These are phyloP conservation scores for Galbula dea DNA, from an alignment of 2,113 vertebrate genomes.

Conservation along the genomic window DNA sequence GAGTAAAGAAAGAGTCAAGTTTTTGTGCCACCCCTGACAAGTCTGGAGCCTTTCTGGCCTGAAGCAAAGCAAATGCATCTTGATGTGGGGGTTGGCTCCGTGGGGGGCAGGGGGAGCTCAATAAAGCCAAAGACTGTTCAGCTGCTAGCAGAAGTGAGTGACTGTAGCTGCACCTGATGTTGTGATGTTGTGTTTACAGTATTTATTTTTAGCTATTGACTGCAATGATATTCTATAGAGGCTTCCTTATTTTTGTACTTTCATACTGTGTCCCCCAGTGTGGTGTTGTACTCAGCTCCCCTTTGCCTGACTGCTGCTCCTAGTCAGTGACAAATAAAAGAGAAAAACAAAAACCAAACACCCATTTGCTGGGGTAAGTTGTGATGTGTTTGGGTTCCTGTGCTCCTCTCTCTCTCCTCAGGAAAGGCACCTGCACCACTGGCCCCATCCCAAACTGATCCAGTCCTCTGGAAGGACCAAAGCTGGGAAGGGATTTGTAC, in stretches of 20 bases:
- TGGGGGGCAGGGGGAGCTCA: not conserved
- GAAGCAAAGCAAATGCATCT: slow-evolving; percentile 43
- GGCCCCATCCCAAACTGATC: not conserved
- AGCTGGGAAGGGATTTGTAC: not conserved
- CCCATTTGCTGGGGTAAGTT: not conserved
- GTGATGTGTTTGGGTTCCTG: not conserved
- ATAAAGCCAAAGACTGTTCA: slow-evolving; percentile 59
- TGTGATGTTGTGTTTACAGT: slow-evolving; percentile 39
- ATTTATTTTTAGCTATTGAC: slow-evolving; percentile 61
- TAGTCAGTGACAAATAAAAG: slow-evolving; percentile 45
- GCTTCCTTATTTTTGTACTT: slow-evolving; percentile 56
- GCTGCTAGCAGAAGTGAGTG: slow-evolving; percentile 27
- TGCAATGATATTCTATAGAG: slow-evolving; percentile 17
- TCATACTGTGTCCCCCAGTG: slow-evolving; percentile 1
- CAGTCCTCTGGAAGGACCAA: not conserved
- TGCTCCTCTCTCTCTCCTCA: not conserved
- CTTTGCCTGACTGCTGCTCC: slow-evolving; percentile 29
- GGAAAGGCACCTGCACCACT: not conserved
- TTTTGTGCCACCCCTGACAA: not conserved
- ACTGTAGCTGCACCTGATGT: slow-evolving; percentile 31
- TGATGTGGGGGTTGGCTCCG: not conserved
- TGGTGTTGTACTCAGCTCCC: slow-evolving; percentile 18
- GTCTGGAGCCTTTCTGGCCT: not conserved
- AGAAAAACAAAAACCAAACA: not conserved
- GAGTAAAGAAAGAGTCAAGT: not conserved